Conservation (phyloP, 2,888 invertebrate genomes). For the Coecobrya sp. region DNA sequence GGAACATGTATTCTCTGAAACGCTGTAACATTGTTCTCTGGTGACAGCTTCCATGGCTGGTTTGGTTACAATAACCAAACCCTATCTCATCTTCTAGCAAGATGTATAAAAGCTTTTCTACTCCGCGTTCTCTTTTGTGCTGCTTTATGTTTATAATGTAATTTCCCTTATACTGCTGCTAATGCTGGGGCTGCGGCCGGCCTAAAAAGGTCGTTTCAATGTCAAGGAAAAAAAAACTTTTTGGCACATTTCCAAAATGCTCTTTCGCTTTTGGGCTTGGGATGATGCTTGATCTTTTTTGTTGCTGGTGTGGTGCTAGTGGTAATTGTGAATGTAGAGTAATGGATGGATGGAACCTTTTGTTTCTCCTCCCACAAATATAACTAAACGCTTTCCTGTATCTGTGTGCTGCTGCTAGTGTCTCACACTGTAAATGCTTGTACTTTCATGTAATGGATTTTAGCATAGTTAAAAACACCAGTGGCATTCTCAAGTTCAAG, state of each 20-base stretch:
- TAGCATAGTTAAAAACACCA: not conserved
- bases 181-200: not conserved
- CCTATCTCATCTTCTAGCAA: not conserved
- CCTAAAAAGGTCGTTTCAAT: constrained; percentile 70
- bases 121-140: not conserved
- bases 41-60: constrained; percentile 2
- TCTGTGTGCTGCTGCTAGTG: too few relatives aligned
- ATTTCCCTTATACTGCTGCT: constrained; percentile 1
- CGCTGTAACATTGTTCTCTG: not conserved
- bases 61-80: not conserved
- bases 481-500: not conserved
- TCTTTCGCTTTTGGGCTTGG: not conserved
- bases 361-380: constrained; percentile 8
- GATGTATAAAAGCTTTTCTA: not conserved
- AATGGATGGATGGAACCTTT: not conserved
- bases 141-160: not conserved
- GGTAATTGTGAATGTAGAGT: not conserved
- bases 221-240: constrained; percentile 61
- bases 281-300: constrained; percentile 23
- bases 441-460: not conserved
- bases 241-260: constrained; percentile 52
- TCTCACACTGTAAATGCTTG: not conserved
- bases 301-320: not conserved
- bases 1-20: not conserved
- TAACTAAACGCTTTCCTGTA: not conserved